These are phyloP conservation scores for Trematomus loennbergii DNA, from an alignment of 2,113 vertebrate species.

Conservation along the genomic window DNA sequence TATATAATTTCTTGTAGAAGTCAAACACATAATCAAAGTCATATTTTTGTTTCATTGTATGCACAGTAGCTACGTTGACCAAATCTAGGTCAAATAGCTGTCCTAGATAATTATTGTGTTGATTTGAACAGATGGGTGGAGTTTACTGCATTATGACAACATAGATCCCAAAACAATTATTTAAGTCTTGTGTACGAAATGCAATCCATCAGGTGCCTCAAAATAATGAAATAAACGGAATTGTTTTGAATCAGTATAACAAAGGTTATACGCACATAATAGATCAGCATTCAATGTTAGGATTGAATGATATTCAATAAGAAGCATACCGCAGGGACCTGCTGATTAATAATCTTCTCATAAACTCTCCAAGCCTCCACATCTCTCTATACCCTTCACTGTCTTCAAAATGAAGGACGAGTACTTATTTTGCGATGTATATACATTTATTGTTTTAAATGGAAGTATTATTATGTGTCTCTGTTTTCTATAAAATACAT, in stretches of 20 bases:
- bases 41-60: neutral
- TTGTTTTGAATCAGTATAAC: slow-evolving; percentile 19
- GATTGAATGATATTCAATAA: slow-evolving; percentile 54
- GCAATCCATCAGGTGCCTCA: slow-evolving; percentile 23
- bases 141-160: slow-evolving; percentile 10
- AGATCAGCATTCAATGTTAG: slow-evolving; percentile 35
- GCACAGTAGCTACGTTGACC: slow-evolving; percentile 6
- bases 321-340: slow-evolving; percentile 33
- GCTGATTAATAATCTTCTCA: slow-evolving; percentile 65
- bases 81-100: slow-evolving; percentile 51
- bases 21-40: no score
- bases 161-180: slow-evolving; percentile 5
- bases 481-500: slow-evolving; percentile 24
- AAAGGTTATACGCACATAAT: slow-evolving; percentile 15
- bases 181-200: slow-evolving; percentile 27
- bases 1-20: no score
- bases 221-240: slow-evolving; percentile 17
- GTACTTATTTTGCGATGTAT: slow-evolving; percentile 26
- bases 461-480: neutral
- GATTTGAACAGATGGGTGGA: slow-evolving; percentile 36
- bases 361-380: slow-evolving; percentile 22
- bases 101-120: slow-evolving; percentile 39
- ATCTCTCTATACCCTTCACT: slow-evolving; percentile 6
- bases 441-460: slow-evolving; percentile 23
- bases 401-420: neutral